Base-by-base conservation (phyloP, 2,797 vertebrate genomes). In the Bradypodion ventrale region DNA sequence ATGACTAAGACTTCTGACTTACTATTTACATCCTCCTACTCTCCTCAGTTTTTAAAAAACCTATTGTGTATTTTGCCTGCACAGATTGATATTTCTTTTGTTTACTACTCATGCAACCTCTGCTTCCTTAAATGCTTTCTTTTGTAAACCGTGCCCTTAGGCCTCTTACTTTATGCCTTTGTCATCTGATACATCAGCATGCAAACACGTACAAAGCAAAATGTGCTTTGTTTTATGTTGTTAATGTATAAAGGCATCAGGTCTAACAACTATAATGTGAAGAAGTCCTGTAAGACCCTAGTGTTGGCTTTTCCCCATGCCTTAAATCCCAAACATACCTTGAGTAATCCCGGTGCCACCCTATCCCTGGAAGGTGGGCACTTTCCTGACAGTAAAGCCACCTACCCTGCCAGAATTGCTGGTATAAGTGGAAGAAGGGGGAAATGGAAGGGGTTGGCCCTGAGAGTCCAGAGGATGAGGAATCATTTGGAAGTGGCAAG, bases 1-100 rank as follows among this genome's bases (percentile, higher is more conserved):
- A 83, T 86, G 76, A 87, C 85, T 87, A 92, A 86, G 87, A 91
- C 87, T 86, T 87, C 69, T 92, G 93, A 92, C 89, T 88, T 90
- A 80, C 29, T 63, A 82, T 56, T 76, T 65, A 77, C 88, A 82
- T 91, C 69, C 15, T 87, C 85, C 37, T 56, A 63, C 25, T 27
- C 46, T 80, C 75, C 52, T 82, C 81, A 32, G 4, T 49, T 66
- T 69, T 79, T 16, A 83, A 15, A 89, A 70, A 77, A 49, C 63
- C 76, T 52, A 74, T 84, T 73, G 32, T 44, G 37, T 59, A 60
- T 1, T 13, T 70, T 81, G 25, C 25, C n/a, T 0, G 0, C 23
- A 63, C 2, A 3, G 69, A 19, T 0, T 82, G 42, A 87, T 66
- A 73, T 65, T 69, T 74, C 65, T 80, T n/a, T n/a, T 73, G 78